phyloP scores from a whole-genome alignment of 2,888 invertebrate species.

The Sarcophaga subvicina region DNA sequence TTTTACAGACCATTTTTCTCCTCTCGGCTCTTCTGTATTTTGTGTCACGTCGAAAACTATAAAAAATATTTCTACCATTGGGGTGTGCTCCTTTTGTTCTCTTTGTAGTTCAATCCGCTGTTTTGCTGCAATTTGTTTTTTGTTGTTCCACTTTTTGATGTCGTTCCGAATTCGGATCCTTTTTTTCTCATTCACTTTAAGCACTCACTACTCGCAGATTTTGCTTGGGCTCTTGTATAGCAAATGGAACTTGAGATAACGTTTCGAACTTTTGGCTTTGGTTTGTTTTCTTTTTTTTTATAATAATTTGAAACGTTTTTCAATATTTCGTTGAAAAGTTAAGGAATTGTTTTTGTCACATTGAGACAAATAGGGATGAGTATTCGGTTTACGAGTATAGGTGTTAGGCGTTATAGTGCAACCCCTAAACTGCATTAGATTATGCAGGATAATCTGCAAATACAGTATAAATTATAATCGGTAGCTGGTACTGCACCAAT shows the following conservation, averaged over 20 bases:
- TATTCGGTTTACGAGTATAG: too few species aligned
- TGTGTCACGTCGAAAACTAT: background rate
- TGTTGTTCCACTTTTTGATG: constrained; percentile 36
- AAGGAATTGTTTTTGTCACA: background rate
- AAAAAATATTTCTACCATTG: background rate
- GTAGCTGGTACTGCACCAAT: too few species aligned
- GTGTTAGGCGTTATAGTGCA: too few species aligned
- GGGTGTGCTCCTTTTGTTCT: background rate
- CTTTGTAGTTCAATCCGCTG: constrained; percentile 16
- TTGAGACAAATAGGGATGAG: too few species aligned
- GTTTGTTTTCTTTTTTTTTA: background rate
- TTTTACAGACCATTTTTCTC: too few species aligned
- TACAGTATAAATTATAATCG: too few species aligned
- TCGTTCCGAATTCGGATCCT: background rate
- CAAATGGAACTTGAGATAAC: background rate
- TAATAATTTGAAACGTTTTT: background rate
- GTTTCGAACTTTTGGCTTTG: background rate
- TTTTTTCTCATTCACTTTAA: background rate
- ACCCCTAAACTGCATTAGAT: too few species aligned
- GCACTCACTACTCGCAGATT: background rate
- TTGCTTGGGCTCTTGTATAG: background rate
- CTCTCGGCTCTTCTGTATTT: background rate
- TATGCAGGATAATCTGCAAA: too few species aligned
- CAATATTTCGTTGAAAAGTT: background rate
- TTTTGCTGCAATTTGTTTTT: constrained; percentile 5